These are phyloP conservation scores for Forbesichthys agassizii DNA, from an alignment of 2,113 vertebrate species.

Conservation along the genomic window DNA sequence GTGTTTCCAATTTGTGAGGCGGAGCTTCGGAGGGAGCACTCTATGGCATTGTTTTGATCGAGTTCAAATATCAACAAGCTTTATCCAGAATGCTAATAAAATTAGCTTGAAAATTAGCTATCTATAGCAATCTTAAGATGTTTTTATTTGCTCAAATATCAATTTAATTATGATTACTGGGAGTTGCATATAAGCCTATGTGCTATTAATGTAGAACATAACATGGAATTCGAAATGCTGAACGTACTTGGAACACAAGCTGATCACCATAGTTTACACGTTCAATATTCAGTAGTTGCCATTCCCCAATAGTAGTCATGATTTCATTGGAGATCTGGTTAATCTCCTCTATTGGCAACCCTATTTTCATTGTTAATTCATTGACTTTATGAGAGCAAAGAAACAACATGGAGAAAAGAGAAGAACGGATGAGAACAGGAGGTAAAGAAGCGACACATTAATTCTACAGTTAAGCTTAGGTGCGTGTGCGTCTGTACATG, in stretches of 20 bases:
- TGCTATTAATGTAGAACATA: not conserved
- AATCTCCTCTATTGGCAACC: conserved; percentile 17
- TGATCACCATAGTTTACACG: not conserved
- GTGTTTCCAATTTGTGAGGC: too few species aligned
- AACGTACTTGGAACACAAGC: conserved; percentile 34
- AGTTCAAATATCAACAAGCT: too few species aligned
- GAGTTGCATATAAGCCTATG: too few species aligned
- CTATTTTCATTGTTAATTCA: conserved; percentile 54
- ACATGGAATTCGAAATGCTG: not conserved
- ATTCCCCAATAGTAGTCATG: conserved; percentile 73
- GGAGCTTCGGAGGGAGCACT: too few species aligned
- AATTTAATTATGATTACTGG: too few species aligned
- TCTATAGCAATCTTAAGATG: too few species aligned
- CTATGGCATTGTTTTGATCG: too few species aligned
- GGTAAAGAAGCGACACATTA: not conserved
- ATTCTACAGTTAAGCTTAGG: too few species aligned
- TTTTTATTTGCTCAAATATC: too few species aligned
- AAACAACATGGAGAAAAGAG: not conserved
- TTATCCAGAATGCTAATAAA: too few species aligned
- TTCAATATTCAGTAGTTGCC: conserved; percentile 70
- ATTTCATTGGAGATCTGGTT: conserved; percentile 33
- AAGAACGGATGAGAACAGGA: not conserved
- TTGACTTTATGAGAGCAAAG: conserved; percentile 25
- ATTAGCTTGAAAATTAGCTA: too few species aligned
- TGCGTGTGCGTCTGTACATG: too few species aligned